These are phyloP conservation scores for Adelphocoris suturalis DNA, from an alignment of 2,888 invertebrate genomes.

Conservation along the genomic window DNA sequence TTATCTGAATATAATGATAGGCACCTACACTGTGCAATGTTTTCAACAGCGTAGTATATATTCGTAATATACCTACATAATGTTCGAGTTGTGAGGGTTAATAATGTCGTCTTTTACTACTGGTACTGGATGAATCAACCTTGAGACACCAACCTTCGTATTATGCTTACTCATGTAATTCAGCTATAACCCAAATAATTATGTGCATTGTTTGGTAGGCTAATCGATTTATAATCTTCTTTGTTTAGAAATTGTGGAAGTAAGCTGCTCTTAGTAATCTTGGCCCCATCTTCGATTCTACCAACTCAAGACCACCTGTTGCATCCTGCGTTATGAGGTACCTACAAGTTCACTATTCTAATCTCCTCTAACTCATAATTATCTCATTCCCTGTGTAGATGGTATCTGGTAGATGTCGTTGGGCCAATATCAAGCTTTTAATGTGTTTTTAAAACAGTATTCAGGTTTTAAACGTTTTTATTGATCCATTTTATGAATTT, in stretches of 20 bases:
- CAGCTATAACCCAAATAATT: not conserved
- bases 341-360: not conserved
- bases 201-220: not conserved
- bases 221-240: not conserved
- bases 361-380: not conserved
- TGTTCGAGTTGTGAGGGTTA: too few species aligned
- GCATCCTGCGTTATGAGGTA: constrained; percentile 13
- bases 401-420: too few species aligned
- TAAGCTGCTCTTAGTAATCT: not conserved
- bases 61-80: too few species aligned
- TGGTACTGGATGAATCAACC: not conserved
- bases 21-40: too few species aligned
- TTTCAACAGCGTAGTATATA: too few species aligned
- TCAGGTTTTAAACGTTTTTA: too few species aligned
- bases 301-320: constrained; percentile 2
- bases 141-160: not conserved
- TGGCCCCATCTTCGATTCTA: not conserved
- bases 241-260: not conserved
- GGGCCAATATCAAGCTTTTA: too few species aligned
- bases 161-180: not conserved
- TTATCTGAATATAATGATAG: too few species aligned
- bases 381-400: not conserved
- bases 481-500: not conserved
- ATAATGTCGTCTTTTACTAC: not conserved
- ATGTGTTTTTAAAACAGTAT: too few species aligned